Conservation (phyloP, 2,113 vertebrate genomes). For the Anhinga anhinga region DNA sequence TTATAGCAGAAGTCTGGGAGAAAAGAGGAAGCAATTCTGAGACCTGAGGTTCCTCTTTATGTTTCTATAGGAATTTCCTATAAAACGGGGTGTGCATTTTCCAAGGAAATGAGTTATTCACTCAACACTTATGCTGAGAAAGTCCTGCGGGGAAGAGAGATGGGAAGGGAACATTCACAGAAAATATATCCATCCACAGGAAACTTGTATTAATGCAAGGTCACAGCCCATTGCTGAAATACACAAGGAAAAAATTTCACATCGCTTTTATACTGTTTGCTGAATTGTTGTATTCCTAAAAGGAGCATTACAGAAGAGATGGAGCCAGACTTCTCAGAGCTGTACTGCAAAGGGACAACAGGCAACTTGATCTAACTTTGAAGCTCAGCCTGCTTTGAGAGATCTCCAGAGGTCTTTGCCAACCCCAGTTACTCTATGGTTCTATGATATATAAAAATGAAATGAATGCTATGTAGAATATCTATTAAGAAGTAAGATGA, state of each 20-base stretch:
- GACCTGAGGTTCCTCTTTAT: neutral
- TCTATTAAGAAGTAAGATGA: neutral
- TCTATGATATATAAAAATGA: neutral
- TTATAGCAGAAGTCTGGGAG: neutral
- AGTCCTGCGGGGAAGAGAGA: neutral
- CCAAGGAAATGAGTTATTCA: constrained; percentile 28
- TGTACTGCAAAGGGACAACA: neutral
- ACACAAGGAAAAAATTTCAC: neutral
- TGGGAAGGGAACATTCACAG: neutral
- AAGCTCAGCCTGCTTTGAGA: neutral
- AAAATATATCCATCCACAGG: neutral
- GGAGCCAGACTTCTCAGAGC: neutral
- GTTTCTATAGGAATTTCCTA: neutral
- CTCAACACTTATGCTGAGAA: neutral
- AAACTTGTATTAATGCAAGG: neutral
- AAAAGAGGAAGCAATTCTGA: constrained; percentile 10
- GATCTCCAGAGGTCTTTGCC: neutral
- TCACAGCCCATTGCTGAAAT: neutral
- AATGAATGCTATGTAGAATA: neutral
- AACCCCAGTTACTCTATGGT: neutral
- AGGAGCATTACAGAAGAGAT: neutral
- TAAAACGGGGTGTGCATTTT: neutral
- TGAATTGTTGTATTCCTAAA: neutral
- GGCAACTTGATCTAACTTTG: neutral
- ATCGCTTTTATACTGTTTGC: neutral